phyloP scores from a whole-genome alignment of 2,888 invertebrate genomes.

The Rhagonycha lutea region DNA sequence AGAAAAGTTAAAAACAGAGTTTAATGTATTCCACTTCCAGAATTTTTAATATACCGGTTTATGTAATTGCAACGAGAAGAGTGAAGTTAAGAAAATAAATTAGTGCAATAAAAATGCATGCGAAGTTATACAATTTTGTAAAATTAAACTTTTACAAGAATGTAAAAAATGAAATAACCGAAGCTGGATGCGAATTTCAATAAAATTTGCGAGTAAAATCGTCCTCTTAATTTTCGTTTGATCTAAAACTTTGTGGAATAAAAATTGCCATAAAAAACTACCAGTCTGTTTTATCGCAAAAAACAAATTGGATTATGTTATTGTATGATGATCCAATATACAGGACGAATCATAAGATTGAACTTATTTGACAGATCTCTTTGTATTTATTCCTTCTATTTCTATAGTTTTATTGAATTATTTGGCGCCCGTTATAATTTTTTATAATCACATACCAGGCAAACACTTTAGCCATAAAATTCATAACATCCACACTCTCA shows the following conservation, averaged over 20 bases:
- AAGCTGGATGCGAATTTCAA: not conserved
- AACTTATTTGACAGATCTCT: too few relatives aligned
- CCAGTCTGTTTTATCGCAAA: too few relatives aligned
- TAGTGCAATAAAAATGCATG: not conserved
- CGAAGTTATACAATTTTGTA: not conserved
- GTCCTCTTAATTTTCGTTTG: not conserved
- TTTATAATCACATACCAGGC: too few relatives aligned
- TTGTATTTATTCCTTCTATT: too few relatives aligned
- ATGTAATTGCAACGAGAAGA: not conserved
- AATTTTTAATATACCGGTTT: not conserved
- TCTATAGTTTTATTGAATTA: too few relatives aligned
- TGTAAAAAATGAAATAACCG: not conserved
- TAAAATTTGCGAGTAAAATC: not conserved
- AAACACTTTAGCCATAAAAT: too few relatives aligned
- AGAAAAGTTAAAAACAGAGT: not conserved
- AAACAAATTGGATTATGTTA: too few relatives aligned
- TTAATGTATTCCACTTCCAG: not conserved
- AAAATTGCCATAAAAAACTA: not conserved
- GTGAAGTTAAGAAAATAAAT: not conserved
- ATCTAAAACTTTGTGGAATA: not conserved
- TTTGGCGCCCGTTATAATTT: too few relatives aligned
- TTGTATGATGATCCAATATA: too few relatives aligned
- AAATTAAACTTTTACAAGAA: not conserved
- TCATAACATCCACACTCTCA: too few relatives aligned
- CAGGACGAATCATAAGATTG: too few relatives aligned